phyloP scores from a whole-genome alignment of 2,797 vertebrate species.

The Balearica regulorum region DNA sequence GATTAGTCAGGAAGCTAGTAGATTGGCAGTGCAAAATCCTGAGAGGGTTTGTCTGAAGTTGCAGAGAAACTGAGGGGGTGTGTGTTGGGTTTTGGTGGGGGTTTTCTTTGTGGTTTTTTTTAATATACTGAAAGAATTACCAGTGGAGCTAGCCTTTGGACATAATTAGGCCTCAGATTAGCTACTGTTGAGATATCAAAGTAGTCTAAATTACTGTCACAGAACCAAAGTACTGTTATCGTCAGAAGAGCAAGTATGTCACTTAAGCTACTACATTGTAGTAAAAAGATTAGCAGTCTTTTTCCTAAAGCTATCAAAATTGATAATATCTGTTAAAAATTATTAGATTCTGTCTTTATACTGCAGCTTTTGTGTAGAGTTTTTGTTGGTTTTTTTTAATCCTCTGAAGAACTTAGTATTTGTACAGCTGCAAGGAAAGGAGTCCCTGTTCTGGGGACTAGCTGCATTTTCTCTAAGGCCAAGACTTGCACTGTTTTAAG shows the following conservation, averaged over 20 bases:
- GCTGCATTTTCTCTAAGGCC: neutral
- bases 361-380: neutral
- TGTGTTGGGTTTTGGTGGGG: neutral
- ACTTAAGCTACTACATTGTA: neutral
- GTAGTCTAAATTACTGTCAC: neutral
- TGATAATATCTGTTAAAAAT: neutral
- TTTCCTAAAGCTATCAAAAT: neutral
- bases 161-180: neutral
- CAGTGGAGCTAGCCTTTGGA: neutral
- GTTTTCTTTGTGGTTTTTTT: neutral
- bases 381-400: neutral
- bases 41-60: neutral
- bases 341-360: neutral
- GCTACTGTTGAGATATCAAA: neutral
- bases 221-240: neutral
- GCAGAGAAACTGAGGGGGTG: neutral
- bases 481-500: neutral
- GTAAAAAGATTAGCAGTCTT: neutral
- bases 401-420: neutral
- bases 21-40: neutral
- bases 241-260: neutral
- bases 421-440: neutral
- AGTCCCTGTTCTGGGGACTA: neutral
- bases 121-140: neutral
- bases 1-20: neutral